Evolutionary conservation across 2,113 vertebrate species (phyloP), one percentile per base, ranked within the genome.

Genomic region (Microcebus jonahi): DNA sequence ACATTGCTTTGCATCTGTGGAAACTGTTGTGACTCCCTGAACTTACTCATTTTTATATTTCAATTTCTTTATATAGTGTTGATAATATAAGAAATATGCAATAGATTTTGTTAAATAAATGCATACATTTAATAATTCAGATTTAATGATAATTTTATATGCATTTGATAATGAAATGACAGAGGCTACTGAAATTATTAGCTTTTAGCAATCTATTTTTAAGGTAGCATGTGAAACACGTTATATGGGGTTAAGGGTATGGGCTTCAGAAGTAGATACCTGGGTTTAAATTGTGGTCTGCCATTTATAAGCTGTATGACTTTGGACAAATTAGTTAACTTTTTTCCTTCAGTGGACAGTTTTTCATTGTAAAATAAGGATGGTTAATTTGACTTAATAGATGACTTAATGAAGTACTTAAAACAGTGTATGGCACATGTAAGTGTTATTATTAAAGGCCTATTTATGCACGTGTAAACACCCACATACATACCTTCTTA

Each of bases 71-170:
- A 36, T 42, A 63, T 21, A 65, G 0, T 83, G 11, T 53, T 79
- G 29, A 68, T 39, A 63, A 63, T 45, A 23, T 34, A 81, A 70
- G 88, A 94, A 81, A 85, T n/a, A 1, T 39, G 67, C n/a, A 71
- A 68, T 83, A 65, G 15, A 27, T 75, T 77, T 84, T 93, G 18
- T 48, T 93, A 23, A 91, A 20, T 79, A 86, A 77, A 53, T 48
- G 10, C 25, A 50, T 73, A 31, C 8, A 57, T 59, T 88, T 91
- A 85, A 34, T 50, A 67, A 86, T 93, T 96, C n/a, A 59, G n/a
- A 92, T 65, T 87, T 91, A 77, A 82, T 53, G 39, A 76, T 93
- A 75, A 75, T 70, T 93, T 90, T 80, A 39, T 94, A 70, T 77
- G 53, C 12, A 45, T 50, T 80, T 42, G 34, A 42, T 87, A 34